Base-by-base conservation (phyloP, 2,797 vertebrate species). In the Taeniopygia guttata region DNA sequence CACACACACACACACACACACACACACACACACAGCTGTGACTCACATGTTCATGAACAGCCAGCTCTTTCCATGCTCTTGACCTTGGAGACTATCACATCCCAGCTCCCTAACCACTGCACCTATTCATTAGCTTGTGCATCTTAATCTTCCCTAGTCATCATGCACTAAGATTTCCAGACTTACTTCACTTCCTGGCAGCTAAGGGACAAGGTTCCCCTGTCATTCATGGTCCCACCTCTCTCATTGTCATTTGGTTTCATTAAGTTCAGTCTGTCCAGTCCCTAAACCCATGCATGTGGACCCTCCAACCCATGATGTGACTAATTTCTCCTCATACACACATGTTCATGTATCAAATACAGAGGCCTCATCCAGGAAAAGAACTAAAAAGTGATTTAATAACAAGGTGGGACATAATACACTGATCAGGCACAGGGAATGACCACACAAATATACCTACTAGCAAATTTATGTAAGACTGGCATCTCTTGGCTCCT, bases 181-280 rank as follows among this genome's bases (percentile, higher is more conserved):
- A 36, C 0, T 69, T 36, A 16, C 19, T 83, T 17, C 16, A n/a
- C 10, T 36, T 81, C 22, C 27, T 63, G n/a, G 5, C 6, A 78
- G 20, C 13, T 59, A 11, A 67, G 42, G 42, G 15, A 54, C 7
- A 36, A 0, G 2, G 7, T 4, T 52, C 2, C 2, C 1, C 30
- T 62, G 16, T 49, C n/a, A 29, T 15, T 38, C 10, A 29, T 9
- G 15, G n/a, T 49, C 3, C 8, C 25, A 77, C 7, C 1, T 10
- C 16, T 21, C 21, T 49, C 59, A 21, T 1, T 60, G 22, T 14
- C 5, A 21, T 60, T 77, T 60, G 10, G 2, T 69, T 91, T 85
- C 54, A 52, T 32, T 40, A 55, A 73, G 7, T 48, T 5, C 36
- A 38, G 16, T 15, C 36, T 74, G 38, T 81, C 11, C 25, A 63